phyloP scores from a whole-genome alignment of 2,888 invertebrate species.

The Thymelicus lineola region DNA sequence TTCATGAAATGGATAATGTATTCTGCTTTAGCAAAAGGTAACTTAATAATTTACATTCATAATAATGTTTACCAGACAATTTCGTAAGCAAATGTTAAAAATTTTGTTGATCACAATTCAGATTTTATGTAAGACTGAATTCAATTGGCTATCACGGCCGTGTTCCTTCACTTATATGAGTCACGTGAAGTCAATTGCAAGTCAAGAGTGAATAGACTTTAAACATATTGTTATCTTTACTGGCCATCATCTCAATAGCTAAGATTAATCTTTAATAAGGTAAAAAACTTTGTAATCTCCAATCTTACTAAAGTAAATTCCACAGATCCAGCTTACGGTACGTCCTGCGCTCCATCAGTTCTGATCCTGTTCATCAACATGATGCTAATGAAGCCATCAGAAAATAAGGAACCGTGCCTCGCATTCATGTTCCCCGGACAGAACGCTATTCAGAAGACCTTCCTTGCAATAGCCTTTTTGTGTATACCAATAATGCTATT shows the following conservation, averaged over 20 bases:
- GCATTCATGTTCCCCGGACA: slow-evolving; percentile 87
- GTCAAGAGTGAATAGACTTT: too few relatives aligned
- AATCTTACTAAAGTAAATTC: slow-evolving; percentile 16
- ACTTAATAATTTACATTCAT: slow-evolving; percentile 13
- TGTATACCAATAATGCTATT: slow-evolving; percentile 92
- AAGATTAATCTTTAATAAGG: too few relatives aligned
- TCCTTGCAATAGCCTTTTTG: slow-evolving; percentile 87
- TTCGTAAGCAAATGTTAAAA: too few relatives aligned
- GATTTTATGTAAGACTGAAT: too few relatives aligned
- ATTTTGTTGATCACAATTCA: background rate
- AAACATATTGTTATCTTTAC: too few relatives aligned
- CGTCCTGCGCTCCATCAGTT: slow-evolving; percentile 90
- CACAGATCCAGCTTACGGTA: slow-evolving; percentile 70
- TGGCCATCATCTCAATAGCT: too few relatives aligned
- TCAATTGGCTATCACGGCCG: too few relatives aligned
- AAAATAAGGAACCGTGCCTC: slow-evolving; percentile 74
- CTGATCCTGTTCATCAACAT: slow-evolving; percentile 93
- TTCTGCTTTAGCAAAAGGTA: slow-evolving; percentile 70
- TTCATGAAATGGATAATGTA: slow-evolving; percentile 89
- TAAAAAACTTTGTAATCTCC: too few relatives aligned
- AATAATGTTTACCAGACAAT: too few relatives aligned
- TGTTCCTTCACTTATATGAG: too few relatives aligned
- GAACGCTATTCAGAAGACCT: slow-evolving; percentile 85
- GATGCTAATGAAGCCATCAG: slow-evolving; percentile 86
- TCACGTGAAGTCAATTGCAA: too few relatives aligned